These are phyloP conservation scores for Orbicella faveolata DNA, from an alignment of 64 coral and sea anemone genomes.

Conservation along the genomic window DNA sequence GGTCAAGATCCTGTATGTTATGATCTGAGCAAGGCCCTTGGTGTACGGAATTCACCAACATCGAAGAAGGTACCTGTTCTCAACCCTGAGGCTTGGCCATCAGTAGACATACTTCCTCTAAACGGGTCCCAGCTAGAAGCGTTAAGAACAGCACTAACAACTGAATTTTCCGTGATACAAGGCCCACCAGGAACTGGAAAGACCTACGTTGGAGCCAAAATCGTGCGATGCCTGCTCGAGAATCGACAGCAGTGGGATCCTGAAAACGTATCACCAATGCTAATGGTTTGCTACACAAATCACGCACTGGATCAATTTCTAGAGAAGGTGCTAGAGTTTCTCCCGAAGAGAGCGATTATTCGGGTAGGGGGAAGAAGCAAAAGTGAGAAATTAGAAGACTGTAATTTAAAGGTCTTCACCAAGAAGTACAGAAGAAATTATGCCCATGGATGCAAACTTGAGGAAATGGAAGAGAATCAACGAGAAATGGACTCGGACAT, in stretches of 20 bases:
- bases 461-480: background rate
- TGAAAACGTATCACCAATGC: constrained; percentile 23
- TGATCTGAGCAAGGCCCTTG: constrained; percentile 46
- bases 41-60: background rate
- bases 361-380: constrained; percentile 42
- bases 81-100: constrained; percentile 54
- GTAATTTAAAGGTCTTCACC: constrained; percentile 33
- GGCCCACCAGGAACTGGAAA: constrained; percentile 94
- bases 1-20: constrained; percentile 3
- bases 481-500: background rate
- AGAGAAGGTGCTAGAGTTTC: constrained; percentile 41
- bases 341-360: constrained; percentile 27
- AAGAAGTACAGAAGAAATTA: background rate
- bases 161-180: constrained; percentile 89
- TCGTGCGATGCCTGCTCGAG: constrained; percentile 50
- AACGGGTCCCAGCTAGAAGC: constrained; percentile 82
- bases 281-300: constrained; percentile 62
- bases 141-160: constrained; percentile 72
- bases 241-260: constrained; percentile 57
- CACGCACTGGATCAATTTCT: constrained; percentile 63
- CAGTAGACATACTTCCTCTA: constrained; percentile 31
- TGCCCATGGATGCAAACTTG: background rate
- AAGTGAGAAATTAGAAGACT: constrained; percentile 22
- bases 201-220: constrained; percentile 84
- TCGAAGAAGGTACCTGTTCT: constrained; percentile 48